Percentiles rank a stretch among this genome's conserved stretches.
phyloP scores from a whole-genome alignment of 2,888 invertebrate genomes.

The Eledona agricola region DNA sequence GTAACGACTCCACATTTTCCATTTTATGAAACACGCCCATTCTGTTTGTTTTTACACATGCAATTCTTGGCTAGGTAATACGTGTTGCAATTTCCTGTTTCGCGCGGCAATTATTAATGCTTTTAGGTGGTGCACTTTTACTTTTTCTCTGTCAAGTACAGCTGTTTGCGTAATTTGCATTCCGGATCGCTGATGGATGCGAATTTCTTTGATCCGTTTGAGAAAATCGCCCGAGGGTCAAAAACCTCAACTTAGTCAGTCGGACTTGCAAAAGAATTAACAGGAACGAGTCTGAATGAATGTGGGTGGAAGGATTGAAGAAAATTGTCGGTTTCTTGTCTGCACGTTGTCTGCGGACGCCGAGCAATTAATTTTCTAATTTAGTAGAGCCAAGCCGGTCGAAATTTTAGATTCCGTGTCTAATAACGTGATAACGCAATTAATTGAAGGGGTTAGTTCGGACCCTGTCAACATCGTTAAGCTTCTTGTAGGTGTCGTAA shows the following conservation, averaged over 20 bases:
- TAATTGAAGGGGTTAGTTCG: constrained; percentile 19
- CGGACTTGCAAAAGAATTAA: constrained; percentile 28
- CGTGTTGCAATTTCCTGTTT: constrained; percentile 5
- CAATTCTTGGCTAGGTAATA: background rate
- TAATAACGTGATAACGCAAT: constrained; percentile 15
- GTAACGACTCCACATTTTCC: too few species aligned
- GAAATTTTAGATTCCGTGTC: constrained; percentile 5
- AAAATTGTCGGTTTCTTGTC: constrained; percentile 22
- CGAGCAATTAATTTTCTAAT: constrained; percentile 23
- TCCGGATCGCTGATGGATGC: too few species aligned
- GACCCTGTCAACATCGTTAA: constrained; percentile 21
- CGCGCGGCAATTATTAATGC: constrained; percentile 1
- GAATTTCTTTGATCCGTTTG: too few species aligned
- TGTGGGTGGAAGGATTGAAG: constrained; percentile 28
- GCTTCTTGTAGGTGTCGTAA: constrained; percentile 7
- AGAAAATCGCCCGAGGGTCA: too few species aligned
- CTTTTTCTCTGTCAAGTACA: background rate
- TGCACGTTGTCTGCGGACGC: constrained; percentile 6
- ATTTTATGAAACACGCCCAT: background rate
- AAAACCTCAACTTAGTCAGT: constrained; percentile 28
- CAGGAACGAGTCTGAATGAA: constrained; percentile 24
- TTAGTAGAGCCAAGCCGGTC: constrained; percentile 8
- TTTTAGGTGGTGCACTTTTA: too few species aligned
- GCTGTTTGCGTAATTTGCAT: too few species aligned
- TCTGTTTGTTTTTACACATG: background rate